These are phyloP conservation scores for Heteromyza rotundicornis DNA, from an alignment of 2,888 invertebrate species.

Conservation along the genomic window DNA sequence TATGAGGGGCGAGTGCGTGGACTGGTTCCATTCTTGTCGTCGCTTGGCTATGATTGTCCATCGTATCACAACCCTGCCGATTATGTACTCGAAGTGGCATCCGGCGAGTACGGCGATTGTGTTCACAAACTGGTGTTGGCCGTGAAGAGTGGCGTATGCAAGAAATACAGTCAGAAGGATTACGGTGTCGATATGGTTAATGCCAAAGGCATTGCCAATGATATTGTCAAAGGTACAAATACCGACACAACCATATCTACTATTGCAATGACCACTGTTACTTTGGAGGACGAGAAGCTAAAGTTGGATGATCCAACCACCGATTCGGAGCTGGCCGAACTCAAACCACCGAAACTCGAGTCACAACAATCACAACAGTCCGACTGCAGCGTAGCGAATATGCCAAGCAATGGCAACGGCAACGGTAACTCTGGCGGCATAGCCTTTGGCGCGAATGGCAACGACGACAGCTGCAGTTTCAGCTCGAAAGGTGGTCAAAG, in stretches of 20 bases:
- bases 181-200: conserved; percentile 46
- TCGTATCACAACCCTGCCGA: conserved; percentile 97
- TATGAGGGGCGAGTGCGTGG: conserved; percentile 85
- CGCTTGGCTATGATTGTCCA: conserved; percentile 87
- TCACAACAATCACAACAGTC: conserved; percentile 55
- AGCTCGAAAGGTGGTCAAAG: conserved; percentile 56
- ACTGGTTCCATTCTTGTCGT: conserved; percentile 85
- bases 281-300: conserved; percentile 63
- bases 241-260: conserved; percentile 18
- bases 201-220: conserved; percentile 65
- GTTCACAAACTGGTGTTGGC: conserved; percentile 84
- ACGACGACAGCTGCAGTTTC: conserved; percentile 52
- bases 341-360: conserved; percentile 63
- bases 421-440: conserved; percentile 16
- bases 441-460: conserved; percentile 25
- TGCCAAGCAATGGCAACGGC: conserved; percentile 39
- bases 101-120: conserved; percentile 92
- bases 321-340: conserved; percentile 54
- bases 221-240: conserved; percentile 64
- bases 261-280: conserved; percentile 57
- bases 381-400: conserved; percentile 54
- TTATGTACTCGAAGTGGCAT: conserved; percentile 96
- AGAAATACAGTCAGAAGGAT: conserved; percentile 64
- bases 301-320: conserved; percentile 62
- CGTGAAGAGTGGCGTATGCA: conserved; percentile 80